A percentile compares a stretch with the other conserved stretches of the same genome.
Conservation (phyloP, 1,140 invertebrate genomes). For the Leptinotarsa defecta region DNA sequence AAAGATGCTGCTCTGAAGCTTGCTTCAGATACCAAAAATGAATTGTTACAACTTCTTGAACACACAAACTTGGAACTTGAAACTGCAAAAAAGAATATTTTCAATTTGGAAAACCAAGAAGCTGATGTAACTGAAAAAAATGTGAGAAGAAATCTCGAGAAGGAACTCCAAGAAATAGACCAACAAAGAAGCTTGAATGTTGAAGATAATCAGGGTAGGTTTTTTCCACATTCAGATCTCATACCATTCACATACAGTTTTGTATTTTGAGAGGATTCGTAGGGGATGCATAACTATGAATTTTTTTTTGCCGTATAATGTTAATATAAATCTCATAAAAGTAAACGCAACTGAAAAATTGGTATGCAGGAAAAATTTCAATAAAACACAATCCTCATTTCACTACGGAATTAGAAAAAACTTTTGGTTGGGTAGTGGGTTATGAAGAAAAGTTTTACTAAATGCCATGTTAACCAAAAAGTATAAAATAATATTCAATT, state of each 20-base stretch:
- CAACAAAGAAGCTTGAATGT: not conserved
- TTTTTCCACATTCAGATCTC: not conserved
- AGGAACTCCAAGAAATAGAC: slow-evolving; percentile 18
- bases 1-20: slow-evolving; percentile 28
- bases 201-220: not conserved
- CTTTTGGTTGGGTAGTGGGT: too few relatives aligned
- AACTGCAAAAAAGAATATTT: slow-evolving; percentile 25
- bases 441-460: too few relatives aligned
- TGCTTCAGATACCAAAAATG: slow-evolving; percentile 26
- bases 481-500: too few relatives aligned
- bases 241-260: not conserved
- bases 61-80: slow-evolving; percentile 33
- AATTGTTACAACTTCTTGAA: slow-evolving; percentile 25
- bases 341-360: too few relatives aligned
- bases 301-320: too few relatives aligned
- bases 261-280: not conserved
- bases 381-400: too few relatives aligned
- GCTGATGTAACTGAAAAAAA: slow-evolving; percentile 16
- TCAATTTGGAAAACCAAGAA: slow-evolving; percentile 21
- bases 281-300: not conserved
- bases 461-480: too few relatives aligned
- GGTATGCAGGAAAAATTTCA: too few relatives aligned
- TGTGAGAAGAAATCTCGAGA: slow-evolving; percentile 15
- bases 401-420: too few relatives aligned
- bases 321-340: too few relatives aligned